phyloP scores from a whole-genome alignment of 2,797 vertebrate genomes.

The Sebastes baramenuke region DNA sequence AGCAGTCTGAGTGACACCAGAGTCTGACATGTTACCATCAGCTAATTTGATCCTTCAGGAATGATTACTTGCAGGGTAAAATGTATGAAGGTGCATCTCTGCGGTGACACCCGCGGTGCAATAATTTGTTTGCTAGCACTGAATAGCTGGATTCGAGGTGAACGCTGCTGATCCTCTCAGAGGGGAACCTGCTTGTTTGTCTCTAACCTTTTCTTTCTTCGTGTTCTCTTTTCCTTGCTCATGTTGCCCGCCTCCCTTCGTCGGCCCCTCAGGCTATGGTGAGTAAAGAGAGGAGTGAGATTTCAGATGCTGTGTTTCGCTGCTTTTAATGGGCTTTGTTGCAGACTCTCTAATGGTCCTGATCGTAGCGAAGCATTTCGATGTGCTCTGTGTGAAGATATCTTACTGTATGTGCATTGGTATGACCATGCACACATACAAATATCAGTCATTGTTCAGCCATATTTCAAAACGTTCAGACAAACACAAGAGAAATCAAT shows the following conservation, averaged over 20 bases:
- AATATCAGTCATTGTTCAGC: neutral
- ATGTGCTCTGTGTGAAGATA: neutral
- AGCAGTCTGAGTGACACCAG: neutral
- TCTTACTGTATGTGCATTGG: neutral
- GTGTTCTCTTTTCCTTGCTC: conserved; percentile 31
- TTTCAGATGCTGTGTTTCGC: conserved; percentile 1
- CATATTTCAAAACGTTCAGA: neutral
- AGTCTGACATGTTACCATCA: neutral
- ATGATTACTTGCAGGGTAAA: neutral
- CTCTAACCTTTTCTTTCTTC: conserved; percentile 47
- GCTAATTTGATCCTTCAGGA: neutral
- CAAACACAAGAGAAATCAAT: conserved; percentile 18
- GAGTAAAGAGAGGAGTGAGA: conserved; percentile 79
- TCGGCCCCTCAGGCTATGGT: conserved; percentile 89
- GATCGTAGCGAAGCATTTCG: neutral
- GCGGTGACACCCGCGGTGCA: neutral
- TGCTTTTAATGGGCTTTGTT: conserved; percentile 8
- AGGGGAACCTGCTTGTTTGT: conserved; percentile 28
- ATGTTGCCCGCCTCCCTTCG: conserved; percentile 22
- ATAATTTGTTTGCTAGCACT: neutral
- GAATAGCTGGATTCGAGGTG: conserved; percentile 23
- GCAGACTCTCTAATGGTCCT: neutral
- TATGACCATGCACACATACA: neutral
- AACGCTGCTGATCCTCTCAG: conserved; percentile 17
- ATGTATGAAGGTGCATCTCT: neutral